phyloP scores from a whole-genome alignment of 2,113 vertebrate genomes.

The Bos javanicus region DNA sequence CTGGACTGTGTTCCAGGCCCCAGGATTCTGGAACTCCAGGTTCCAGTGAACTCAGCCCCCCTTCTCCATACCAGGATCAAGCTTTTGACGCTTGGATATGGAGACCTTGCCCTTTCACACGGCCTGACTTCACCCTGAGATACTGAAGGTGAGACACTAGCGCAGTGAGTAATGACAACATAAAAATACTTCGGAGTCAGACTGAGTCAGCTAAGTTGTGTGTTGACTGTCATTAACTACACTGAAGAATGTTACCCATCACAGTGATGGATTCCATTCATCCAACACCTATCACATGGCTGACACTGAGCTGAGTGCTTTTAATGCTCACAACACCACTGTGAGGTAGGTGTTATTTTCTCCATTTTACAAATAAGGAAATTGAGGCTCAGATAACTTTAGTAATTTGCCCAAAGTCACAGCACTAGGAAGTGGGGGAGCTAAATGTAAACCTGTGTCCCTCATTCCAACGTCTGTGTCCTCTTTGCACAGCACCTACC shows the following conservation, averaged over 20 bases:
- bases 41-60: neutral
- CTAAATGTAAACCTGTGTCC: neutral
- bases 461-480: neutral
- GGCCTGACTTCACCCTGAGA: neutral
- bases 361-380: constrained; percentile 13
- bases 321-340: neutral
- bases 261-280: neutral
- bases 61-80: neutral
- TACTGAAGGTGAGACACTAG: neutral
- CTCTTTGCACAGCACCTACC: neutral
- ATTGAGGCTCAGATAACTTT: neutral
- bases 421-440: neutral
- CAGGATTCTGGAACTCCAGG: neutral
- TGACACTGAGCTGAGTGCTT: neutral
- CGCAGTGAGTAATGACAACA: neutral
- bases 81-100: neutral
- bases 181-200: neutral
- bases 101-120: neutral
- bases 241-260: neutral
- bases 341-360: neutral
- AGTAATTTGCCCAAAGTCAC: neutral
- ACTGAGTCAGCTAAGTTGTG: neutral
- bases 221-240: neutral
- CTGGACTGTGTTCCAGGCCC: neutral
- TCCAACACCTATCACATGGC: neutral